Evolutionary conservation across 2,113 vertebrate species (phyloP).

Genomic region (Phylloscopus trochiloides): DNA sequence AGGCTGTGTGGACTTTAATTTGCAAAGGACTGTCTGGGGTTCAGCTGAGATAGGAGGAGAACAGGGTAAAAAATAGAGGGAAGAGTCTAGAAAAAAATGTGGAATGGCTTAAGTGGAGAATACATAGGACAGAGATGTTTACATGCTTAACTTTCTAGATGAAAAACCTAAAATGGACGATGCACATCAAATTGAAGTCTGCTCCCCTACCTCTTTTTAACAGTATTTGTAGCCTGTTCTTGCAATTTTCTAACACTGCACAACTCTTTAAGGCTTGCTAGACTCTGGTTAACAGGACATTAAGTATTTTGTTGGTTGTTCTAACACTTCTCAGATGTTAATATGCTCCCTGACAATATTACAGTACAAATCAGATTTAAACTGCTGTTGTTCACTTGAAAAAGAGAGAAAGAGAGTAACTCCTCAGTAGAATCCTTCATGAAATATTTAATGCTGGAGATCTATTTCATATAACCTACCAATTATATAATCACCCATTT

Average conservation of each 20-base stretch:
- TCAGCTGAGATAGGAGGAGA: not conserved
- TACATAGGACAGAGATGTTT: not conserved
- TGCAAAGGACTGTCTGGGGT: not conserved
- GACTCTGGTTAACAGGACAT: not conserved
- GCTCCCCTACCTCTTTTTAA: not conserved
- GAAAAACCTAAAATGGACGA: not conserved
- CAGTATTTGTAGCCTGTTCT: not conserved
- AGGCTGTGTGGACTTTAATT: not conserved
- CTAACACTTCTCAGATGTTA: not conserved
- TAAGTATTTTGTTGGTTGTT: not conserved
- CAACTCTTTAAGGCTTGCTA: not conserved
- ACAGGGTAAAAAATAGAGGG: not conserved
- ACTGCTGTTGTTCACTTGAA: not conserved
- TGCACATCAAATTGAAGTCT: not conserved
- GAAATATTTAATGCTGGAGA: not conserved
- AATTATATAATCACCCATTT: not conserved
- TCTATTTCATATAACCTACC: not conserved
- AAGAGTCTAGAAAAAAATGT: not conserved
- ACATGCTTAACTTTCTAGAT: not conserved
- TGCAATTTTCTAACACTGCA: not conserved
- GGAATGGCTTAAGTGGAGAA: not conserved
- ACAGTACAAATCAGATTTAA: not conserved
- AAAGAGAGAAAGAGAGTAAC: not conserved
- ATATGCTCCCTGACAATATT: not conserved
- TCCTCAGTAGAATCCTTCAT: not conserved